Base-by-base conservation (phyloP, 1,140 invertebrate species). In the Neelides sp. region DNA sequence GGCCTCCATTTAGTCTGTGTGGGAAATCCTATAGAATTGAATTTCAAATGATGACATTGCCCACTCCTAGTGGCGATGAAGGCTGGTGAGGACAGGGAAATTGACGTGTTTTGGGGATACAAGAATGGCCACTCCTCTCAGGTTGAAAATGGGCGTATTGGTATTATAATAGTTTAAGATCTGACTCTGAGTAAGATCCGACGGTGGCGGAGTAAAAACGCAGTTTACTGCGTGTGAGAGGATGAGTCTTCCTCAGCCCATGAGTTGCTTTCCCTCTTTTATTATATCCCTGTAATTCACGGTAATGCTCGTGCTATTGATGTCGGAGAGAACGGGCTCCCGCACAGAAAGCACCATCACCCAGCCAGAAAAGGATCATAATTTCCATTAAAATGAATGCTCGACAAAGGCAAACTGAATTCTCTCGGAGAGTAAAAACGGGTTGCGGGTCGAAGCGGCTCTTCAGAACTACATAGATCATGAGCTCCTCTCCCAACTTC, bases 381-480 rank as follows among this genome's bases (percentile, higher is more conserved):
- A 52, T 52, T 52, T 47, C 50, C 50, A 52, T 52, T 52, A 52
- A 52, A 52, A 52, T 52, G 43, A 52, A 52, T 52, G 50, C 19
- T 52, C 43, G n/a, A 15, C 13, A 10, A 13, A 8, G 7, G 19
- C 37, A 39, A 10, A 39, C 7, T 10, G 17, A 39, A 39, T 7
- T 13, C 19, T 8, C 8, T 12, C 15, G 7, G 19, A 17, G 17
- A 12, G 5, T 39, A n/a, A 8, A 19, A n/a, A 7, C 36, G 30
- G n/a, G 8, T 8, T 32, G 30, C 8, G 30, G 8, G 8, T 32
- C 30, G 8, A 32, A 8, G n/a, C 30, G n/a, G 8, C 30, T 8
- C 30, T n/a, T n/a, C n/a, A n/a, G n/a, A n/a, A n/a, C n/a, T n/a
- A n/a, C n/a, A n/a, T n/a, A n/a, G n/a, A n/a, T n/a, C n/a, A n/a